Evolutionary conservation across 2,888 invertebrate genomes (phyloP).

Genomic region (Reticulitermes lucifugus): DNA sequence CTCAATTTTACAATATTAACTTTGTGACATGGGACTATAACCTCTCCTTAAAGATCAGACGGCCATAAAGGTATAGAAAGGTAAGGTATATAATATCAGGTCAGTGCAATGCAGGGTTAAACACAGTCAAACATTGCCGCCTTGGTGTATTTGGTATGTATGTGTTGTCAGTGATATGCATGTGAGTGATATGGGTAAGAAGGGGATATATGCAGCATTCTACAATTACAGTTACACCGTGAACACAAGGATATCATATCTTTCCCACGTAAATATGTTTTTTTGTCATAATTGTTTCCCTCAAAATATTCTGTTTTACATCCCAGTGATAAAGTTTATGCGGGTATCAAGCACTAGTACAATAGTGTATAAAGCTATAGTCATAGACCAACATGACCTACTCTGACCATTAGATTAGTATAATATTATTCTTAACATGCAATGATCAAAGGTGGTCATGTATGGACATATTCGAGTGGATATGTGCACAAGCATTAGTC

Average conservation of each 20-base stretch:
- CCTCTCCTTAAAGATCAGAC: too few relatives aligned
- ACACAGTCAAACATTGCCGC: constrained; percentile 30
- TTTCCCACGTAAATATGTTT: constrained; percentile 17
- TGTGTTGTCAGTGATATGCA: constrained; percentile 47
- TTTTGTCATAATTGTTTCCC: constrained; percentile 5
- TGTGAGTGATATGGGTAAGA: constrained; percentile 45
- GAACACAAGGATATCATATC: constrained; percentile 20
- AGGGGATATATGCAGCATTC: constrained; percentile 22
- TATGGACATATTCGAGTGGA: constrained; percentile 9
- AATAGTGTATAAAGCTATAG: constrained; percentile 37
- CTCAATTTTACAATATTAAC: too few relatives aligned
- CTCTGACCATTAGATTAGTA: not conserved
- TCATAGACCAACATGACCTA: not conserved
- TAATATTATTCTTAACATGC: not conserved
- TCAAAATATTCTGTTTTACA: constrained; percentile 7
- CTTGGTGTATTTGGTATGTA: not conserved
- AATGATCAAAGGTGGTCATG: constrained; percentile 15
- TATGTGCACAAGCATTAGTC: constrained; percentile 44
- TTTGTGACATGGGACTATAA: too few relatives aligned
- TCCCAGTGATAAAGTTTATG: constrained; percentile 31
- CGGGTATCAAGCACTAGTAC: constrained; percentile 21
- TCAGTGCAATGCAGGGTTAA: constrained; percentile 24
- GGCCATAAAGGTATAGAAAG: not conserved
- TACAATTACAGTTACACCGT: constrained; percentile 26
- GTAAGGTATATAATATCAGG: not conserved